Base-by-base conservation (phyloP, 2,888 invertebrate species). In the Tortricodes alternella region DNA sequence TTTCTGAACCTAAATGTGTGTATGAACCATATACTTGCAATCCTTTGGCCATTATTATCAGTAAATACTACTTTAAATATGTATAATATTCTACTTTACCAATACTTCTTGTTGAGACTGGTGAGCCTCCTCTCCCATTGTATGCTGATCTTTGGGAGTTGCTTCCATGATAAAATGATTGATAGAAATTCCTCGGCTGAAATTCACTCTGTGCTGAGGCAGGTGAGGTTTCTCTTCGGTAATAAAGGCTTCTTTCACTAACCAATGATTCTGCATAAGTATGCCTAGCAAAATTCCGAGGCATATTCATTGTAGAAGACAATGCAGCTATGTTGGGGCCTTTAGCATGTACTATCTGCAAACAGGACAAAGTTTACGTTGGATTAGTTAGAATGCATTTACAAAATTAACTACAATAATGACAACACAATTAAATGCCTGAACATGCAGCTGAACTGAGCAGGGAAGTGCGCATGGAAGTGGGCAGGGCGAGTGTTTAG, bases 91-190 rank as follows among this genome's bases (percentile, higher is more conserved):
- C 34, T 5, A 27, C 59, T 69, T 56, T 66, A 88, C 88, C 82
- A 59, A 77, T 76, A 63, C 80, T 85, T 55, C 79, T 71, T 53
- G 80, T 61, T 18, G 89, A 87, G 63, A 75, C 70, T n/a, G 86
- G 77, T 39, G 88, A 83, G 11, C 77, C 75, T 68, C 77, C 70
- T 70, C 83, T 76, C 6, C 76, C 77, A 74, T 76, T 78, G 37
- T 67, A 68, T 16, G 76, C 65, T 0, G 83, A 82, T 46, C 73
- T 71, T 9, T 75, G 76, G 3, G 44, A 43, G 18, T 24, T 38
- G 8, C 71, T 61, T 15, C 71, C 61, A 15, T 60, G 64, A 60
- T 75, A 66, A 27, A 63, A 65, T 1, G 72, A 67, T 35, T 67
- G 67, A 29, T 72, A 68, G 46, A 71, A 74, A 53, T 73, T 76